Conservation (phyloP, 1,140 invertebrate genomes). For the Cydia fagiglandana region DNA sequence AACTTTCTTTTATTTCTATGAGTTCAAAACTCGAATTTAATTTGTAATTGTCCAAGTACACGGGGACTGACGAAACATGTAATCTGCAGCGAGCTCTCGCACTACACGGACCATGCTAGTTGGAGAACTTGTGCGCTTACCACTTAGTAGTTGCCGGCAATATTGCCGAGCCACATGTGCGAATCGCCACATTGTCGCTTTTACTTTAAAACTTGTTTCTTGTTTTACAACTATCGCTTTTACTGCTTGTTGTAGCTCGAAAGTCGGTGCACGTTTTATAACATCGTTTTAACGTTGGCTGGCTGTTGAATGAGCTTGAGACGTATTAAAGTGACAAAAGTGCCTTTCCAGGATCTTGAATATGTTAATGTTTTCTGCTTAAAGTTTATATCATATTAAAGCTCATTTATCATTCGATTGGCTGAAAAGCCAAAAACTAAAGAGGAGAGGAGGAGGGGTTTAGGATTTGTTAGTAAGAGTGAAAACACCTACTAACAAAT, state of each 20-base stretch:
- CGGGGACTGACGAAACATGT: no score
- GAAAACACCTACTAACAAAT: no score
- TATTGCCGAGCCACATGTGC: conserved; percentile 8
- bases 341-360: not conserved
- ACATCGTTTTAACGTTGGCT: not conserved
- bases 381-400: not conserved
- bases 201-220: conserved; percentile 21
- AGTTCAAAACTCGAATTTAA: no score
- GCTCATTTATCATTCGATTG: no score
- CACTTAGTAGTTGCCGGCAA: conserved; percentile 10
- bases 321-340: not conserved
- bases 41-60: no score
- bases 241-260: not conserved
- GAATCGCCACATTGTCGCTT: conserved; percentile 20
- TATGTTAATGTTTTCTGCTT: not conserved
- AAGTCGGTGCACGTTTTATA: conserved; percentile 4
- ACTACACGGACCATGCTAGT: not conserved
- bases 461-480: no score
- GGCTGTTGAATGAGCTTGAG: not conserved
- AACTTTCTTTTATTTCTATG: no score
- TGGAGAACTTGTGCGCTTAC: conserved; percentile 8
- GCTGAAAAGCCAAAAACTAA: no score
- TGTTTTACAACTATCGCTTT: conserved; percentile 13
- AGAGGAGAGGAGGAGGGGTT: no score
- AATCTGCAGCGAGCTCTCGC: not conserved